These are phyloP conservation scores for Ceyx erithaca DNA, from an alignment of 2,797 vertebrate species.

Conservation along the genomic window DNA sequence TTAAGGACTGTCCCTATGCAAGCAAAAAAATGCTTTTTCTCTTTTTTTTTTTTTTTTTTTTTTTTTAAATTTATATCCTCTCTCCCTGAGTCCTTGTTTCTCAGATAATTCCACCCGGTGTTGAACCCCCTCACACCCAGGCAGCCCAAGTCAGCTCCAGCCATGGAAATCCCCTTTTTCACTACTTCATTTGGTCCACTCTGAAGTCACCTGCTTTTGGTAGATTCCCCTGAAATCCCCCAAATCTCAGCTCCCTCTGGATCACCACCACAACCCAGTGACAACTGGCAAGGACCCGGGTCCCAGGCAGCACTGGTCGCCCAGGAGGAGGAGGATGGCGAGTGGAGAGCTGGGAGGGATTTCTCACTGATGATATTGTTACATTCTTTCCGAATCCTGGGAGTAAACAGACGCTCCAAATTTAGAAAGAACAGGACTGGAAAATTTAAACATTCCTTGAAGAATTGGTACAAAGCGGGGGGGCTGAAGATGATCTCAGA, in stretches of 20 bases:
- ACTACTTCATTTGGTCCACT: background rate
- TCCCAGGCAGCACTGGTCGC: background rate
- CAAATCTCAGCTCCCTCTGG: background rate
- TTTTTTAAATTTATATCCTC: background rate
- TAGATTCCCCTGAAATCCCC: background rate
- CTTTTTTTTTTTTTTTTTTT: no score
- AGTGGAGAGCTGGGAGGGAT: conserved; percentile 40
- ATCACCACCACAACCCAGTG: fast-evolving
- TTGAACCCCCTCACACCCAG: background rate
- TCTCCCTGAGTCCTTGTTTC: background rate
- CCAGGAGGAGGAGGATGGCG: background rate
- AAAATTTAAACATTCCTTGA: conserved; percentile 77
- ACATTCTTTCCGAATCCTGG: conserved; percentile 77
- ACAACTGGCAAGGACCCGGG: background rate
- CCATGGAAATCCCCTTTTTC: conserved; percentile 24
- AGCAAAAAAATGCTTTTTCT: background rate
- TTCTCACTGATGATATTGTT: conserved; percentile 63
- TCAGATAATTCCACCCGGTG: background rate
- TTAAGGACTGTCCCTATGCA: background rate
- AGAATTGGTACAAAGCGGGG: conserved; percentile 61
- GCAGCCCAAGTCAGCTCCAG: conserved; percentile 7
- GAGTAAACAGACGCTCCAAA: conserved; percentile 75
- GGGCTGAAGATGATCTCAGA: conserved; percentile 65
- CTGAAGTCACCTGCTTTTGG: conserved; percentile 2
- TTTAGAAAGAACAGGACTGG: conserved; percentile 76